Percentiles rank a stretch among this genome's conserved stretches.
Evolutionary conservation across 2,888 invertebrate genomes (phyloP).

Genomic region (Clivina fossor): DNA sequence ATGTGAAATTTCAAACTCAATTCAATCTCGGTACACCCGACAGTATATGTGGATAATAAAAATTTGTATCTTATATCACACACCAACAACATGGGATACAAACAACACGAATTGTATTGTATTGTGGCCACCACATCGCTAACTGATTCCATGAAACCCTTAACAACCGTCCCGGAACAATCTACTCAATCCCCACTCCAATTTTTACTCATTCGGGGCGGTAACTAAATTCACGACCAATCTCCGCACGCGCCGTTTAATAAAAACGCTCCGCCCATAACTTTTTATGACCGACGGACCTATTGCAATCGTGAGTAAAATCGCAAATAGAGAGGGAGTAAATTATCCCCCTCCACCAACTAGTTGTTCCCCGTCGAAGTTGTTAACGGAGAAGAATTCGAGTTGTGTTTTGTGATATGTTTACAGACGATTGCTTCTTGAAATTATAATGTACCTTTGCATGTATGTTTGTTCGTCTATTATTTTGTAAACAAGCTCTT

Average conservation of each 20-base stretch:
- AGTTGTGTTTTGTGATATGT: conserved; percentile 31
- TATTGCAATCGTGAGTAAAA: conserved; percentile 5
- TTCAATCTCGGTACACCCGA: too few relatives aligned
- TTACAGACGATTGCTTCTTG: conserved; percentile 38
- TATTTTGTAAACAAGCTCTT: conserved; percentile 53
- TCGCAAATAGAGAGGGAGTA: not conserved
- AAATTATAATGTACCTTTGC: conserved; percentile 41
- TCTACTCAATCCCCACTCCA: conserved; percentile 36
- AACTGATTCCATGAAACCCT: conserved; percentile 54
- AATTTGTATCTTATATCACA: conserved; percentile 1
- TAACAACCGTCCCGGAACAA: conserved; percentile 42
- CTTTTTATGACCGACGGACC: conserved; percentile 30
- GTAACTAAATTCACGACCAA: conserved; percentile 42
- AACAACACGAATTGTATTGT: conserved; percentile 40
- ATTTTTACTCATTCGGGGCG: conserved; percentile 31
- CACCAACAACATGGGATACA: conserved; percentile 4
- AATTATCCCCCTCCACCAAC: not conserved
- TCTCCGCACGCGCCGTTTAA: conserved; percentile 49
- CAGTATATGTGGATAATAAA: not conserved
- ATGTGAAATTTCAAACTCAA: not conserved
- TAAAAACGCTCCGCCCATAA: conserved; percentile 46
- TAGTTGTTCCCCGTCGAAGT: not conserved
- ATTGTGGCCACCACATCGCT: conserved; percentile 54
- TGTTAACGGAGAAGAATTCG: conserved; percentile 1
- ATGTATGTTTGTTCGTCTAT: conserved; percentile 45